Conservation (phyloP, 1,140 invertebrate species). For the Philotrypesis tridentata region DNA sequence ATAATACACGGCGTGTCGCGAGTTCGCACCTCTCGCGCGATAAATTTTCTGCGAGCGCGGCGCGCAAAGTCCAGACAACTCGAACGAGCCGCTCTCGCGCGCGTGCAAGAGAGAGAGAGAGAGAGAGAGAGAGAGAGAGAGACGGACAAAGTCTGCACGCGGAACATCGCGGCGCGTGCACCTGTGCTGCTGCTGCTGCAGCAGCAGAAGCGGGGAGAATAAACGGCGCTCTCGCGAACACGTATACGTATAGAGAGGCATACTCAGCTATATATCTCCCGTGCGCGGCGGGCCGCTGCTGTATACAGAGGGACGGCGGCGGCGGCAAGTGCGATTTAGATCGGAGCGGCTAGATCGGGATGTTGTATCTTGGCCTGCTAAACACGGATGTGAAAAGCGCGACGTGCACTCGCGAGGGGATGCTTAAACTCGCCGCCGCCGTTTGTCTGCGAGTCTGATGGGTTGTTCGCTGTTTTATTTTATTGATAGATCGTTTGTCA, state of each 20-base stretch:
- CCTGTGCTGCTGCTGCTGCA: neutral
- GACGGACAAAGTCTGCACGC: neutral
- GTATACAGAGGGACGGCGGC: neutral
- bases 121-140: constrained; percentile 25
- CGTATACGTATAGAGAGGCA: neutral
- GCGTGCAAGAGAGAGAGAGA: constrained; percentile 4
- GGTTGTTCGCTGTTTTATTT: constrained; percentile 9
- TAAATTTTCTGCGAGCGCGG: constrained; percentile 35
- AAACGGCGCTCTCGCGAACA: constrained; percentile 6
- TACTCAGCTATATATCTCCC: constrained; percentile 26
- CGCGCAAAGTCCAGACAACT: constrained; percentile 1
- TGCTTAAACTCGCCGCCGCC: neutral
- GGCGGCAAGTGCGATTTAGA: constrained; percentile 19
- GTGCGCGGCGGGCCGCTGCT: neutral
- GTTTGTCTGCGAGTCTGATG: neutral
- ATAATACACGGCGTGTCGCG: constrained; percentile 34
- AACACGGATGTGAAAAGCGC: constrained; percentile 33
- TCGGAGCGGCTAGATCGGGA: constrained; percentile 23
- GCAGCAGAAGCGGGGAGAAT: constrained; percentile 8
- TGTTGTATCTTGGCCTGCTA: constrained; percentile 10
- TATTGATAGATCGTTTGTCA: constrained; percentile 42
- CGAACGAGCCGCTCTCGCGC: neutral
- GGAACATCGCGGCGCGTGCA: constrained; percentile 17
- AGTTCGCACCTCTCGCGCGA: constrained; percentile 16
- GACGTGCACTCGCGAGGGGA: neutral